Conservation (phyloP, 2,113 vertebrate species). For the Pristiophorus japonicus region DNA sequence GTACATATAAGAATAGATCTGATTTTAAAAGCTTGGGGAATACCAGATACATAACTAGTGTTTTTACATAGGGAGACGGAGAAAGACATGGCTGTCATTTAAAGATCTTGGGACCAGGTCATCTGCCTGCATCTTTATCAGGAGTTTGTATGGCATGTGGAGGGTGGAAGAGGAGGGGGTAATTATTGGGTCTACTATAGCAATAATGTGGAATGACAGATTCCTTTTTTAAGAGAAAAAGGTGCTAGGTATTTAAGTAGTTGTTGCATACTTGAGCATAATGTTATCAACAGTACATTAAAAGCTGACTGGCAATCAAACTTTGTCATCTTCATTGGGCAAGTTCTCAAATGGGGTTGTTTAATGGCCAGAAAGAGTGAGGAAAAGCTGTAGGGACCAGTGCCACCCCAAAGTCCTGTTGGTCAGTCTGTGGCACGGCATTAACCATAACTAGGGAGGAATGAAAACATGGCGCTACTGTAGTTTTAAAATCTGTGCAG, state of each 20-base stretch:
- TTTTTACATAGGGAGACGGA: background rate
- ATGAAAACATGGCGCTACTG: background rate
- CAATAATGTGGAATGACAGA: background rate
- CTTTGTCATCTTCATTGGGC: background rate
- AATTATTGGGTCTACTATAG: background rate
- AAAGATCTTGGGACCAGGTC: background rate
- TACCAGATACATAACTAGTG: no score
- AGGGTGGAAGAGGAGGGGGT: no score
- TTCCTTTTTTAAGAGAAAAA: background rate
- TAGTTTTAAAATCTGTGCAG: slow-evolving; percentile 14
- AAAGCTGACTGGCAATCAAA: background rate
- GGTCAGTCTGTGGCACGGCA: background rate
- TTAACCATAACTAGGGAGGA: background rate
- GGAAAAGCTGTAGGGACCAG: background rate
- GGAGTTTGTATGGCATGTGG: no score
- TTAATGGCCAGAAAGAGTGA: background rate
- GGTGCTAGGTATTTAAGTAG: background rate
- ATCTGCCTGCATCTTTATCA: background rate
- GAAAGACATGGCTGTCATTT: background rate
- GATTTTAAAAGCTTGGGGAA: no score
- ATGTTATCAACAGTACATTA: background rate
- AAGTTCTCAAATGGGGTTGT: background rate
- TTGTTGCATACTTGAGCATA: background rate
- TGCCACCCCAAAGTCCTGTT: background rate
- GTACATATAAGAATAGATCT: background rate